These are phyloP conservation scores for Sciurus vulgaris DNA, from an alignment of 2,797 vertebrate species.

Conservation along the genomic window DNA sequence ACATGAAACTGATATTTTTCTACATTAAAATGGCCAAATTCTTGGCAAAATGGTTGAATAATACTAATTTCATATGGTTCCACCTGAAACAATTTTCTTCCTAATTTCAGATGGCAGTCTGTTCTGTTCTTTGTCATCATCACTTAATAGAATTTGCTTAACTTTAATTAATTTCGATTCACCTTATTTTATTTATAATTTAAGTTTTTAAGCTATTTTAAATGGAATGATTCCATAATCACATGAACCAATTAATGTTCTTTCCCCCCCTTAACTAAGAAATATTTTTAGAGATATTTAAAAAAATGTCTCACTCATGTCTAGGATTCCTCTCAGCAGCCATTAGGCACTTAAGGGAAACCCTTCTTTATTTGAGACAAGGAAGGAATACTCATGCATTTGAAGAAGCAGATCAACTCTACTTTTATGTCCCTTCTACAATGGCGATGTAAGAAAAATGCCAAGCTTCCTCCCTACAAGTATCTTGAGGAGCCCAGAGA, in stretches of 20 bases:
- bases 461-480: background rate
- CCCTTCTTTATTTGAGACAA: background rate
- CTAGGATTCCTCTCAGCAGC: background rate
- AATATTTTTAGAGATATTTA: background rate
- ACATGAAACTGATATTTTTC: conserved; percentile 15
- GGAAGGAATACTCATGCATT: background rate
- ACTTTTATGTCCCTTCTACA: background rate
- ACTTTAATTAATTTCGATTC: background rate
- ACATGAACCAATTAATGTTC: background rate
- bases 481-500: background rate
- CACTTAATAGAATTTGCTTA: background rate
- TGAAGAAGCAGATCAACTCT: background rate
- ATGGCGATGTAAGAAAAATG: background rate
- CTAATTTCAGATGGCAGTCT: background rate
- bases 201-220: conserved; percentile 21
- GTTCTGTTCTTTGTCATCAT: conserved; percentile 20
- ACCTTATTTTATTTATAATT: background rate
- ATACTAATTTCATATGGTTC: background rate
- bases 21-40: background rate
- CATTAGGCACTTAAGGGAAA: background rate
- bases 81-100: conserved; percentile 2
- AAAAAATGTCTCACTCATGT: background rate
- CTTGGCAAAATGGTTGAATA: conserved; percentile 13
- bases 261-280: background rate
- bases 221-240: conserved; percentile 12